Conservation (phyloP, 2,113 vertebrate genomes). For the Malurus alboscapulatus region DNA sequence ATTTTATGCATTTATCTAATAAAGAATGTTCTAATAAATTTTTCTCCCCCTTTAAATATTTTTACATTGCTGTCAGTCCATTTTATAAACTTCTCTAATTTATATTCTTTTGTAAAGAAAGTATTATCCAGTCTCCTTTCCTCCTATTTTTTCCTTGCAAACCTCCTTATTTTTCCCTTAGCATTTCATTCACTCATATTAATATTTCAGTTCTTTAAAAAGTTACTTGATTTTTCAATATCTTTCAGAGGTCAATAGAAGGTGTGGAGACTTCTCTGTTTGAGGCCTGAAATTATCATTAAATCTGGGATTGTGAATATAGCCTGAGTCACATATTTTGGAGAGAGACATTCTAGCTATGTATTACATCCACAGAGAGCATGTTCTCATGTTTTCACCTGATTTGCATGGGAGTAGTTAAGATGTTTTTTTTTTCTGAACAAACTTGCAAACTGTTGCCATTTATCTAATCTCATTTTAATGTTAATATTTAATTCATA, state of each 20-base stretch:
- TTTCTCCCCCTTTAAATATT: background rate
- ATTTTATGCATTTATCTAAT: background rate
- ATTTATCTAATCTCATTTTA: background rate
- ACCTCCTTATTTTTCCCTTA: background rate
- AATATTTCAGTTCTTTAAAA: background rate
- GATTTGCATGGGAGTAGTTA: background rate
- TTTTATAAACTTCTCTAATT: background rate
- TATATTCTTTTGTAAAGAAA: background rate
- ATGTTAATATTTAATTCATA: background rate
- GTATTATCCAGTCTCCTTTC: background rate
- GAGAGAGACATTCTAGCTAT: background rate
- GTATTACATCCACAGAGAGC: background rate
- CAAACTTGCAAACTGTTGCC: background rate
- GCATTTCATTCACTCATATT: background rate
- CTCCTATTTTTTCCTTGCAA: background rate
- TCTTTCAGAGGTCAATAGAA: background rate
- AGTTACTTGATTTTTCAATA: background rate
- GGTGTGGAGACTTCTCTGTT: background rate
- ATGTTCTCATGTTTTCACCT: background rate
- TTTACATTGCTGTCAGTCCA: background rate
- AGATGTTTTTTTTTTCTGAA: background rate
- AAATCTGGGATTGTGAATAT: background rate
- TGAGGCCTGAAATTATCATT: background rate
- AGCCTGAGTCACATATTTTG: background rate
- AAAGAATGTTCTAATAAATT: background rate